A percentile compares a stretch with the other conserved stretches of the same genome.
These are phyloP conservation scores for Actenoides hombroni DNA, from an alignment of 2,113 vertebrate species.

Conservation along the genomic window DNA sequence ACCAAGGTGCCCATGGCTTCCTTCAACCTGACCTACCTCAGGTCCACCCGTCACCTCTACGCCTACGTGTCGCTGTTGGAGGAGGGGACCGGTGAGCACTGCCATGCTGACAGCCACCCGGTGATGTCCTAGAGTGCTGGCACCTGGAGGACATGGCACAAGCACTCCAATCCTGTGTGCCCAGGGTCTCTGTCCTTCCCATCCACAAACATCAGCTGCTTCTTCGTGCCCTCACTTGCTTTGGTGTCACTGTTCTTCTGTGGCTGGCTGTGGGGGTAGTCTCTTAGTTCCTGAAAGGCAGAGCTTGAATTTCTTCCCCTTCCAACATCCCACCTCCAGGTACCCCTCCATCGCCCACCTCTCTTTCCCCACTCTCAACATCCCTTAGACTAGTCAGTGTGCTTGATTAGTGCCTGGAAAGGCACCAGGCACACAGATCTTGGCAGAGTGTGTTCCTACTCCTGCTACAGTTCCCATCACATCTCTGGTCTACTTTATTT, in stretches of 20 bases:
- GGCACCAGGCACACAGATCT: background rate
- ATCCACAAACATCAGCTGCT: background rate
- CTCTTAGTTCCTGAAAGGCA: background rate
- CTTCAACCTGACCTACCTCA: background rate
- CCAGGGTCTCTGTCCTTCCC: background rate
- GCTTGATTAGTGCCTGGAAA: too few species aligned
- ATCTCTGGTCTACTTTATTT: background rate
- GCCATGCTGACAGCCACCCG: fast-evolving
- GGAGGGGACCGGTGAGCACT: background rate
- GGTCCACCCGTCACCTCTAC: fast-evolving
- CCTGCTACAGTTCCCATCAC: background rate
- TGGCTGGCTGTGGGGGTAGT: background rate
- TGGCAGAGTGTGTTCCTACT: background rate
- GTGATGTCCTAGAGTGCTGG: background rate
- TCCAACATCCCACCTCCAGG: background rate
- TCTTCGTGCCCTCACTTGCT: background rate
- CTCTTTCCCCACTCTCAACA: background rate
- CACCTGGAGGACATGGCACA: background rate
- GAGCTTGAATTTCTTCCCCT: background rate
- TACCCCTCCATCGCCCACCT: background rate
- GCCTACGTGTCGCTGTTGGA: background rate
- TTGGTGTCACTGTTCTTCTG: background rate
- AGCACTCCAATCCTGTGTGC: fast-evolving
- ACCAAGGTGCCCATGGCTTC: background rate
- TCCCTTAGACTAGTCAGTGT: too few species aligned